Conservation (phyloP, 2,113 vertebrate genomes). For the Pangasianodon hypophthalmus region DNA sequence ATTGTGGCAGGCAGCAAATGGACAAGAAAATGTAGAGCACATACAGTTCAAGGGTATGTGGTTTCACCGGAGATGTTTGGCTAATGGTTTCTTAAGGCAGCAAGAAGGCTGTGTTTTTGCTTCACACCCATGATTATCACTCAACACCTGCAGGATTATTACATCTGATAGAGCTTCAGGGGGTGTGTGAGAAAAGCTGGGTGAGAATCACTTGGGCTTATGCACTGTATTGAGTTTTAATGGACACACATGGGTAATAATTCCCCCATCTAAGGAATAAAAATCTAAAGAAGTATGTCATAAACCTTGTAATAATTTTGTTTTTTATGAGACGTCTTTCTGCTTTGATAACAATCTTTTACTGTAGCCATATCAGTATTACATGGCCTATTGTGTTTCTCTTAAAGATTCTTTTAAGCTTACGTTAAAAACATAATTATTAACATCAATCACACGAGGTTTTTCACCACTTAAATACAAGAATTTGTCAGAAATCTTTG, state of each 20-base stretch:
- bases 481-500: not conserved
- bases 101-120: constrained; percentile 33
- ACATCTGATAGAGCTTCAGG: constrained; percentile 38
- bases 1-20: constrained; percentile 11
- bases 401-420: not conserved
- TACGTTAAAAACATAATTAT: not conserved
- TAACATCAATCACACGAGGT: not conserved
- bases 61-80: constrained; percentile 40
- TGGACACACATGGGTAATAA: not conserved
- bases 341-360: not conserved
- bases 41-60: constrained; percentile 38
- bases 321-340: not conserved
- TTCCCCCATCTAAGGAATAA: not conserved
- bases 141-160: constrained; percentile 41
- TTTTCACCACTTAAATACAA: not conserved
- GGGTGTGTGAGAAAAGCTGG: constrained; percentile 1
- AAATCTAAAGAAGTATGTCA: not conserved
- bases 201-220: not conserved
- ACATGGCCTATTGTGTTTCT: not conserved
- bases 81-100: constrained; percentile 45
- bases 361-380: not conserved
- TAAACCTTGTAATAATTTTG: not conserved
- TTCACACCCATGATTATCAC: constrained; percentile 39
- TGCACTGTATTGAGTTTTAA: constrained; percentile 22
- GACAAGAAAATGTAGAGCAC: not conserved